These are phyloP conservation scores for Anguilla obscura DNA, from an alignment of 2,797 vertebrate species.

Conservation along the genomic window DNA sequence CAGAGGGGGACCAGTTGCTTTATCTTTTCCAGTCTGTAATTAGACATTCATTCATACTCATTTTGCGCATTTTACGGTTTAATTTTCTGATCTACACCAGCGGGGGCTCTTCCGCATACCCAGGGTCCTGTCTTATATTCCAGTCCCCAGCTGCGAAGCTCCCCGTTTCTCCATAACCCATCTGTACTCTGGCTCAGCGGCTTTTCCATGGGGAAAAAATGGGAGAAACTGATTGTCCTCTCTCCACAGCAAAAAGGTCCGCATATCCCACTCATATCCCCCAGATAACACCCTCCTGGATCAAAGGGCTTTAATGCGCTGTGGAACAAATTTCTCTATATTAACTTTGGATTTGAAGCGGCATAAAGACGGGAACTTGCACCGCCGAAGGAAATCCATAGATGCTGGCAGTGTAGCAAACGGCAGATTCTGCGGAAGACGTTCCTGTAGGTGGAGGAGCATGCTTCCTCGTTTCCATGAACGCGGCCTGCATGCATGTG, in stretches of 20 bases:
- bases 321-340: slow-evolving; percentile 52
- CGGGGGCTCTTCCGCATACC: background rate
- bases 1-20: background rate
- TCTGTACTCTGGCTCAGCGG: slow-evolving; percentile 23
- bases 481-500: background rate
- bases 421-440: background rate
- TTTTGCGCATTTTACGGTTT: background rate
- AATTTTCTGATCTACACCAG: background rate
- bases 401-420: background rate
- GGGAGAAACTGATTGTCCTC: slow-evolving; percentile 19
- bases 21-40: background rate
- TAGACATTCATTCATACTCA: slow-evolving; percentile 1
- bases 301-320: slow-evolving; percentile 57
- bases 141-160: slow-evolving; percentile 12
- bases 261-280: slow-evolving; percentile 55
- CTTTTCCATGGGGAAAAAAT: slow-evolving; percentile 21
- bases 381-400: background rate
- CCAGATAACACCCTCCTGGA: slow-evolving; percentile 41
- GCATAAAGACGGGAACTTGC: slow-evolving; percentile 38
- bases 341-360: slow-evolving; percentile 49
- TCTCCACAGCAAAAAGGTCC: slow-evolving; percentile 51
- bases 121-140: slow-evolving; percentile 20
- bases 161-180: slow-evolving; percentile 10
- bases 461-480: background rate
- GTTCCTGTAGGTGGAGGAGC: background rate